phyloP scores from a whole-genome alignment of 2,888 invertebrate species.

The Mycalesis mineus region DNA sequence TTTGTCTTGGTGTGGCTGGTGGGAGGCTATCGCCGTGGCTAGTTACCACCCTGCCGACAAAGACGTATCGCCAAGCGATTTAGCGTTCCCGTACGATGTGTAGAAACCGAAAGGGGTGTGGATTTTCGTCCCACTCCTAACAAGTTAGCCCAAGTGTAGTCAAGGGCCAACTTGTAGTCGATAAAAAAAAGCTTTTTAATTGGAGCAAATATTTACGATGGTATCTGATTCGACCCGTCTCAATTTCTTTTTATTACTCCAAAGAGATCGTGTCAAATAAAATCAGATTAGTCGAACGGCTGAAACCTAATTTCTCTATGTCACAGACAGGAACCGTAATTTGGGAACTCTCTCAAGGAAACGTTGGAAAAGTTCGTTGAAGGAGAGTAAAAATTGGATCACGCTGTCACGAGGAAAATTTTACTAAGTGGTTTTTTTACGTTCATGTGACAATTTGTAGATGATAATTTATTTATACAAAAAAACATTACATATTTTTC shows the following conservation, averaged over 20 bases:
- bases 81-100: too few relatives aligned
- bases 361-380: constrained; percentile 17
- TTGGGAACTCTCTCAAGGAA: constrained; percentile 22
- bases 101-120: too few relatives aligned
- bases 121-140: too few relatives aligned
- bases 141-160: too few relatives aligned
- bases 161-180: too few relatives aligned
- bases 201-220: too few relatives aligned
- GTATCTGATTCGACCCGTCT: background rate
- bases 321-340: constrained; percentile 26
- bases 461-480: background rate
- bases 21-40: too few relatives aligned
- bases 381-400: constrained; percentile 25
- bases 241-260: background rate
- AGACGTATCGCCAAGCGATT: too few relatives aligned
- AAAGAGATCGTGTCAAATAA: background rate
- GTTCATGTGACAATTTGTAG: background rate
- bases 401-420: constrained; percentile 12
- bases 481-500: too few relatives aligned
- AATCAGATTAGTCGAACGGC: constrained; percentile 11
- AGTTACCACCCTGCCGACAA: too few relatives aligned
- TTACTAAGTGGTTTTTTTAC: background rate
- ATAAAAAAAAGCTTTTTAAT: too few relatives aligned
- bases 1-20: too few relatives aligned
- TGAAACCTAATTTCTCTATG: constrained; percentile 24